Percentiles rank a stretch among this genome's conserved stretches.
phyloP scores from a whole-genome alignment of 1,140 invertebrate genomes.

The Drosophila grimshawi region DNA sequence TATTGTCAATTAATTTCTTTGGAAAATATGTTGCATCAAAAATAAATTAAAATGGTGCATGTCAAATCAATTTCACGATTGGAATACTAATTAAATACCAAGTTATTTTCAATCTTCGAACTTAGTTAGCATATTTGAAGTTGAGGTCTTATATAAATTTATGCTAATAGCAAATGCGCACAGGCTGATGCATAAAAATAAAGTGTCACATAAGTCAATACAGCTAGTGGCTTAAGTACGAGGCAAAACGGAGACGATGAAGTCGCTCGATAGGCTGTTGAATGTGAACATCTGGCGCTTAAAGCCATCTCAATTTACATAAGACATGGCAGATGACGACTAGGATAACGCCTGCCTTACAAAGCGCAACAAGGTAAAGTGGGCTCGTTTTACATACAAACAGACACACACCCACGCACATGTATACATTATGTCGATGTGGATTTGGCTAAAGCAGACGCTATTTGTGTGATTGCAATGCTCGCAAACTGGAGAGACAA shows the following conservation, averaged over 20 bases:
- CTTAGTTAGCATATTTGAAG: conserved; percentile 55
- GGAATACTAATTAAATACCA: conserved; percentile 2
- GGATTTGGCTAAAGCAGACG: conserved; percentile 29
- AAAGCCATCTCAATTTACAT: conserved; percentile 43
- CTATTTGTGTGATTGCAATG: conserved; percentile 53
- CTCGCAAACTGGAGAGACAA: conserved; percentile 25
- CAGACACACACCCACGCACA: neutral
- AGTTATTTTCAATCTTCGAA: conserved; percentile 7
- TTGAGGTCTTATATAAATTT: conserved; percentile 17
- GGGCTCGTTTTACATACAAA: neutral
- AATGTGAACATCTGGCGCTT: conserved; percentile 36
- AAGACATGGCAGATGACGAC: conserved; percentile 28
- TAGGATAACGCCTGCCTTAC: conserved; percentile 3
- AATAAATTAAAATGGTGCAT: neutral
- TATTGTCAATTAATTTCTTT: neutral
- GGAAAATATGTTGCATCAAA: neutral
- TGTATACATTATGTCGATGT: conserved; percentile 22
- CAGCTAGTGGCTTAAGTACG: conserved; percentile 10
- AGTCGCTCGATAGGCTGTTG: conserved; percentile 26
- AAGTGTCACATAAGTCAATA: conserved; percentile 56
- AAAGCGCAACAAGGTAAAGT: conserved; percentile 42
- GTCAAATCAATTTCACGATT: conserved; percentile 1
- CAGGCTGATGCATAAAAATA: conserved; percentile 50
- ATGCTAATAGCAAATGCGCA: conserved; percentile 32
- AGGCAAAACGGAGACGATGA: neutral